Base-by-base conservation (phyloP, 2,888 invertebrate species). In the Megaustenia siamemsis region DNA sequence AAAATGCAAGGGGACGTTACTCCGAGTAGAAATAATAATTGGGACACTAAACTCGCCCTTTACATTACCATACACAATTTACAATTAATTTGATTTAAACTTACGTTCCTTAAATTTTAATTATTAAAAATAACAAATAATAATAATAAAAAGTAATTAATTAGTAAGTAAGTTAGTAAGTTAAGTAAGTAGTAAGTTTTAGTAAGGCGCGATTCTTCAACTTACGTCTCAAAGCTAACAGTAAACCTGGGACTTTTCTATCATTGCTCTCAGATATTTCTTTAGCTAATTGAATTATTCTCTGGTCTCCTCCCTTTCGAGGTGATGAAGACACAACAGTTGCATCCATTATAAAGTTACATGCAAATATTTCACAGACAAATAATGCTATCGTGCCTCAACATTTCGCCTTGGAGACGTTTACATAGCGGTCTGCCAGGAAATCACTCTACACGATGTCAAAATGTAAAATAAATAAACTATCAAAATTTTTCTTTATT, bases 261-360 rank as follows among this genome's bases (percentile, higher is more conserved):
- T 93, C 92, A 71, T 88, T 88, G 0, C 90, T 90, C 79, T 92
- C 91, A 18, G 91, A 90, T 43, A 93, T 88, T 86, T 92, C 91
- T 79, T 90, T 90, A 43, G 92, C 92, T 43, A 93, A 85, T 76
- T 88, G 86, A 12, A 91, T 88, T 10, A 92, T 88, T 86, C 90
- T 84, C 75, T 89, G 89, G 81, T 92, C 90, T 28, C 71, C 91
- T 18, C 77, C 79, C 63, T 60, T 66, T 66, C 82, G 60, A 12
- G 85, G 71, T 12, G 80, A 63, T 49, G 35, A 35, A 10, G 82
- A 43, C 28, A 63, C 5, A 28, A 63, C 5, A 28, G 43, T 32
- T 38, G 82, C 66, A 32, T 82, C 75, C 75, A 82, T 81, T n/a
- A 21, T 53, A 1, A 28, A 43, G 6, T n/a, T 12, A 38, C 3